These are phyloP conservation scores for Chromoteleia sp. DNA, from an alignment of 2,888 invertebrate genomes.

Conservation along the genomic window DNA sequence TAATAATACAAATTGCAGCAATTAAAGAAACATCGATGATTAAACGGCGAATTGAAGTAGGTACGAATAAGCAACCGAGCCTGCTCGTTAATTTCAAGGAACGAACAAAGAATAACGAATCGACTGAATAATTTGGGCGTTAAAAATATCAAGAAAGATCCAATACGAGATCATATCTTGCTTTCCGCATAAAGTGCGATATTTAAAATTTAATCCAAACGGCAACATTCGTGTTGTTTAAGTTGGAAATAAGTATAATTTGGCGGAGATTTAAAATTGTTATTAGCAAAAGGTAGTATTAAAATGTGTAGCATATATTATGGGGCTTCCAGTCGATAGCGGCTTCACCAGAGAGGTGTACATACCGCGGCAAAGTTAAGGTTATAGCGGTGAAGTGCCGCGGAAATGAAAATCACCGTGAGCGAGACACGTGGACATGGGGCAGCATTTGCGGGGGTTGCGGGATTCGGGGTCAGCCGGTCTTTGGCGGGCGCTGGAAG, in stretches of 20 bases:
- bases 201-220: neutral
- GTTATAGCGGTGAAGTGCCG: slow-evolving; percentile 77
- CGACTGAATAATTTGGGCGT: too few relatives aligned
- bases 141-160: neutral
- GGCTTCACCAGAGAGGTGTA: slow-evolving; percentile 53
- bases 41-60: too few relatives aligned
- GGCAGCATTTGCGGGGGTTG: slow-evolving; percentile 76
- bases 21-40: too few relatives aligned
- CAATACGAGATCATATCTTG: neutral
- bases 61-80: too few relatives aligned
- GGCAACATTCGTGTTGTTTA: slow-evolving; percentile 11
- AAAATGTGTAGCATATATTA: slow-evolving; percentile 59
- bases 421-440: slow-evolving; percentile 83
- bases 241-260: slow-evolving; percentile 38
- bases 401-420: slow-evolving; percentile 84
- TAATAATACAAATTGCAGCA: too few relatives aligned
- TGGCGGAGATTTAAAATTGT: slow-evolving; percentile 47
- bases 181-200: neutral
- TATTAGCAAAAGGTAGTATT: slow-evolving; percentile 53
- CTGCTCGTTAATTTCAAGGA: too few relatives aligned
- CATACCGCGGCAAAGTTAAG: slow-evolving; percentile 70
- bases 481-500: slow-evolving; percentile 81
- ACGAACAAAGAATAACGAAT: too few relatives aligned
- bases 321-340: slow-evolving; percentile 64
- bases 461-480: slow-evolving; percentile 78